phyloP scores from a whole-genome alignment of 2,888 invertebrate genomes.

The Harpagoxenus sublaevis region DNA sequence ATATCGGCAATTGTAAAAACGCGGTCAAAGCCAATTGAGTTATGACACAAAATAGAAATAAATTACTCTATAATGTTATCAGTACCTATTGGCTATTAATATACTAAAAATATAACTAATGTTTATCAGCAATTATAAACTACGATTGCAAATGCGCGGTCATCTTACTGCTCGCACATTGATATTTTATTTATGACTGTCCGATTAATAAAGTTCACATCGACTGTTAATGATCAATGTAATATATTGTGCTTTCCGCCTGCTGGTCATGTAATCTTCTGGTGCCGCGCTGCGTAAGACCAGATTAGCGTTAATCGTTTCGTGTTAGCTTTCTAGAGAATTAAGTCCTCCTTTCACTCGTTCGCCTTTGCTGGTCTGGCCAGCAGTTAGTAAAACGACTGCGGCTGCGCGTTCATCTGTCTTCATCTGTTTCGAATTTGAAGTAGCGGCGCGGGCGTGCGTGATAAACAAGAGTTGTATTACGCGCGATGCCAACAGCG shows the following conservation, averaged over 20 bases:
- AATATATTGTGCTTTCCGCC: constrained; percentile 26
- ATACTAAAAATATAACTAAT: background rate
- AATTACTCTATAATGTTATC: background rate
- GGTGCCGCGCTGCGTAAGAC: constrained; percentile 49
- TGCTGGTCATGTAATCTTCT: constrained; percentile 43
- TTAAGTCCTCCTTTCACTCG: constrained; percentile 50
- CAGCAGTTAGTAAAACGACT: constrained; percentile 24
- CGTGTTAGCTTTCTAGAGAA: constrained; percentile 44
- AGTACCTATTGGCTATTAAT: no score
- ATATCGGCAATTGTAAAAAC: background rate
- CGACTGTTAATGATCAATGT: constrained; percentile 24
- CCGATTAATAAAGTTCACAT: constrained; percentile 28
- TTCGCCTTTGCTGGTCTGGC: background rate
- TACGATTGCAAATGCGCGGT: background rate
- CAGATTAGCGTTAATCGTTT: constrained; percentile 55
- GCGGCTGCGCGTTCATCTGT: constrained; percentile 32
- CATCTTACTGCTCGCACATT: background rate
- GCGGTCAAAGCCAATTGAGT: background rate
- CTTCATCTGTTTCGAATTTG: constrained; percentile 53
- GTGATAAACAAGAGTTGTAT: constrained; percentile 31
- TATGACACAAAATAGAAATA: background rate
- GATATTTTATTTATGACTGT: constrained; percentile 34
- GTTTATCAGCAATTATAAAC: background rate
- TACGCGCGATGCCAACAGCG: constrained; percentile 26
- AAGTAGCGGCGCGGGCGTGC: constrained; percentile 13